Conservation (phyloP, 1,140 invertebrate genomes). For the Drosophila orena region DNA sequence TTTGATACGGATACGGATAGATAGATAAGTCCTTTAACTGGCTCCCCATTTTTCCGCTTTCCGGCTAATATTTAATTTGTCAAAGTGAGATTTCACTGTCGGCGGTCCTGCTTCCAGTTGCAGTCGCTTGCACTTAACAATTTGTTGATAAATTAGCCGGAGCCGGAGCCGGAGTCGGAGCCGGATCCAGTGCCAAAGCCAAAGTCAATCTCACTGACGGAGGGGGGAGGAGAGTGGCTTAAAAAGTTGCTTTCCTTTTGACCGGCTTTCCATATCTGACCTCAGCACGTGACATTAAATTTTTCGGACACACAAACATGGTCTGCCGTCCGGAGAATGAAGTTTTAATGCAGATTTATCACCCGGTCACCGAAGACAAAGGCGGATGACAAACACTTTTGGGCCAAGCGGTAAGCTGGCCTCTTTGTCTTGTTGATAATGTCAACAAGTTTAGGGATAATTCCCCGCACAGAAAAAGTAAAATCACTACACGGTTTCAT, state of each 20-base stretch:
- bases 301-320: constrained; percentile 58
- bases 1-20: constrained; percentile 40
- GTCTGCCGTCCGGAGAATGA: constrained; percentile 37
- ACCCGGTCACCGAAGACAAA: constrained; percentile 40
- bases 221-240: constrained; percentile 30
- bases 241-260: constrained; percentile 19
- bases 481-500: neutral
- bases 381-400: constrained; percentile 35
- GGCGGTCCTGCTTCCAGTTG: constrained; percentile 22
- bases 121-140: constrained; percentile 59
- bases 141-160: constrained; percentile 75
- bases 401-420: constrained; percentile 21
- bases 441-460: constrained; percentile 33
- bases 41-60: neutral
- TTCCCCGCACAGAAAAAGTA: neutral
- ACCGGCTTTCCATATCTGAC: constrained; percentile 17
- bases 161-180: too few relatives aligned
- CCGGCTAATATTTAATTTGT: constrained; percentile 66
- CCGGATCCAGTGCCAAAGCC: neutral
- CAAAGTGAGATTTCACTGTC: constrained; percentile 45
- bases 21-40: constrained; percentile 7
- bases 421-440: constrained; percentile 19
- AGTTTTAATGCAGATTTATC: constrained; percentile 79
- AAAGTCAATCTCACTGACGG: constrained; percentile 49
- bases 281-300: constrained; percentile 69